Conservation (phyloP, 2,113 vertebrate genomes). For the Echinops telfairi region DNA sequence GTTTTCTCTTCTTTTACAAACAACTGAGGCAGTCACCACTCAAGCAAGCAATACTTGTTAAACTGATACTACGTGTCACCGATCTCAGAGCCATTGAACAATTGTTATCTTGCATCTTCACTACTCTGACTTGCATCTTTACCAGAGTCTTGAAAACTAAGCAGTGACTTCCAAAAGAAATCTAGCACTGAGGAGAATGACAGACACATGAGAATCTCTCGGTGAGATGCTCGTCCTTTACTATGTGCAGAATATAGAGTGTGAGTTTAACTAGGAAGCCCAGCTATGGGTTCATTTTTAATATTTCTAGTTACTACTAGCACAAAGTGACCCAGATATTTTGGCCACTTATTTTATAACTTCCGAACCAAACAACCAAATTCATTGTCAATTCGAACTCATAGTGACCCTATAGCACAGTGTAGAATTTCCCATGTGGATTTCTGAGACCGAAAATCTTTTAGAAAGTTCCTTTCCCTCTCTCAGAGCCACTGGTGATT, state of each 20-base stretch:
- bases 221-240: background rate
- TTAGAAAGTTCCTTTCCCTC: no score
- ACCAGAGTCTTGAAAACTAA: background rate
- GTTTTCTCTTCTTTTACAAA: background rate
- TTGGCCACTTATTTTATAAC: no score
- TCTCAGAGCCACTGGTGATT: no score
- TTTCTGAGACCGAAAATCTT: no score
- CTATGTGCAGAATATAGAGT: background rate
- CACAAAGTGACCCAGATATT: no score
- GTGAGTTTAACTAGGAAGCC: background rate
- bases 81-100: background rate
- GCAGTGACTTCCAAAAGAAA: slow-evolving; percentile 39
- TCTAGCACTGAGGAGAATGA: background rate
- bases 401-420: no score
- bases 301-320: background rate
- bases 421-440: no score
- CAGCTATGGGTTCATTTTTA: background rate
- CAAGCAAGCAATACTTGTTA: background rate
- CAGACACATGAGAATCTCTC: background rate
- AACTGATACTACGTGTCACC: background rate
- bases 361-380: no score
- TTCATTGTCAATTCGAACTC: no score
- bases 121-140: background rate
- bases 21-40: background rate
- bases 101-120: background rate